Base-by-base conservation (phyloP, 2,888 invertebrate species). In the Falcaria lacertinaria region DNA sequence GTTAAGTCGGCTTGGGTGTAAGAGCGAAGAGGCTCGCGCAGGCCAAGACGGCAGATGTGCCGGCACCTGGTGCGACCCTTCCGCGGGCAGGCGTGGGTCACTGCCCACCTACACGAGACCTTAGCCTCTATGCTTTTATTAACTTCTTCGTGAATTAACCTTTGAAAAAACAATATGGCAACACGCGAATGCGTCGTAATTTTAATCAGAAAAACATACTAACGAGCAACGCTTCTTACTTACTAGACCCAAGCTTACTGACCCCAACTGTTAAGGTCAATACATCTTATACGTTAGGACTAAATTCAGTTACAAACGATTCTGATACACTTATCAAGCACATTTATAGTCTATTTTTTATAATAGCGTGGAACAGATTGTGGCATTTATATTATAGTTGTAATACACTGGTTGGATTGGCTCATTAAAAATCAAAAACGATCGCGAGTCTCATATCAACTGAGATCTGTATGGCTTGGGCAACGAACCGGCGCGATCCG, bases 41-140 rank as follows among this genome's bases (percentile, higher is more conserved):
- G 63, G 65, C 72, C 69, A 80, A 82, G 85, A 81, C 84, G 85
- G 85, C 89, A 89, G 89, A 87, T 89, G 89, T 74, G 74, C 59
- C 52, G 74, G 68, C 89, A 89, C 88, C 89, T 89, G 89, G 89
- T 81, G 76, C 74, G 84, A 79, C 87, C 87, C 85, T 86, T 84
- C 83, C 85, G 82, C 71, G 69, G 69, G 69, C 70, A 66, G 71
- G 74, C 56, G 51, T 66, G 79, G 87, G 87, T 87, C 87, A 87
- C 75, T 87, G 85, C 75, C 86, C 88, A 84, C 85, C 87, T 83
- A 81, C 71, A 74, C 80, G 74, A 75, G 77, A 69, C 78, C 22
- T 69, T 68, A 59, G 60, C 60, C 57, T 55, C 60, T 51, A 57
- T 69, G 72, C 77, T 78, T 75, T 82, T 73, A 73, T 57, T 69